Conservation (phyloP, 2,888 invertebrate genomes). For the Patella caerulea region DNA sequence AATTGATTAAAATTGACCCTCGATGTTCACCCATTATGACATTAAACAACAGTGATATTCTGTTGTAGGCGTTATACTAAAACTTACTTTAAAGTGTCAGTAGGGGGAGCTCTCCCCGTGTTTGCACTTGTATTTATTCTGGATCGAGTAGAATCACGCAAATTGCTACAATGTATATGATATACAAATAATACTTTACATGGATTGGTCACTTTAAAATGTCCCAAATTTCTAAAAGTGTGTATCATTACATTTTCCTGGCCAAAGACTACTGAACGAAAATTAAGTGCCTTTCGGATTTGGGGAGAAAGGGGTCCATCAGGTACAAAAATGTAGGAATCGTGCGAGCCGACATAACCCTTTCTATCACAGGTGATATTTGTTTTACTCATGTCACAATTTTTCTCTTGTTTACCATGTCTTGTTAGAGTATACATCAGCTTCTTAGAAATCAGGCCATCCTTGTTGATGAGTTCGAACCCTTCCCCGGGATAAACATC, state of each 20-base stretch:
- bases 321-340: slow-evolving; percentile 22
- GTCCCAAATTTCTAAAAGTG: slow-evolving; percentile 13
- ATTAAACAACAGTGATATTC: too few relatives aligned
- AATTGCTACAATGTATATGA: slow-evolving; percentile 20
- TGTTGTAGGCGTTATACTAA: too few relatives aligned
- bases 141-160: background rate
- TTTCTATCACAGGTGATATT: background rate
- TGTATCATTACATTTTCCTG: slow-evolving; percentile 15
- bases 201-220: slow-evolving; percentile 22
- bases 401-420: slow-evolving; percentile 15
- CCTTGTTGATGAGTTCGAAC: slow-evolving; percentile 13
- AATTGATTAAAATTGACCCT: too few relatives aligned
- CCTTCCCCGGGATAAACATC: slow-evolving; percentile 23
- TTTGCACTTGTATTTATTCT: too few relatives aligned
- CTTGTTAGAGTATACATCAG: slow-evolving; percentile 20
- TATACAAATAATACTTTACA: slow-evolving; percentile 21
- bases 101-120: background rate
- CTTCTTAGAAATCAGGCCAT: background rate
- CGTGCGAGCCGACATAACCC: slow-evolving; percentile 18
- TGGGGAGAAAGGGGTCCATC: background rate
- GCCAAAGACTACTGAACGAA: background rate
- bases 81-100: background rate
- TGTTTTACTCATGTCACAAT: slow-evolving; percentile 16
- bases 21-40: too few relatives aligned
- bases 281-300: background rate